These are phyloP conservation scores for Mycteria americana DNA, from an alignment of 2,797 vertebrate species.

Conservation along the genomic window DNA sequence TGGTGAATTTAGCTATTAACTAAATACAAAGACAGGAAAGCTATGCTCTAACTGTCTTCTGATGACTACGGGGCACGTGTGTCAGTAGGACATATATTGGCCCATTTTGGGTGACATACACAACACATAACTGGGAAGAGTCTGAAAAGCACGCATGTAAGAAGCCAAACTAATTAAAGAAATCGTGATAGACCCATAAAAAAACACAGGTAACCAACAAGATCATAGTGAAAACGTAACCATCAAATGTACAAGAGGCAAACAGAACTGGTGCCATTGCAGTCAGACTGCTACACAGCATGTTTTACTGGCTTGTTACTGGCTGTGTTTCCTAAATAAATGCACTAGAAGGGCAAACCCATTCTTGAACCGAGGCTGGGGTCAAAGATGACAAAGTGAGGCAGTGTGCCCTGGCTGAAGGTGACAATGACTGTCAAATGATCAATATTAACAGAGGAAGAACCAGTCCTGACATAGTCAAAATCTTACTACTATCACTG, in stretches of 20 bases:
- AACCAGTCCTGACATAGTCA: not conserved
- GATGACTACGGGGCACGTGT: fast-evolving
- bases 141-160: not conserved
- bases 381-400: not conserved
- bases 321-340: not conserved
- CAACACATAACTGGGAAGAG: not conserved
- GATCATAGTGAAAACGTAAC: fast-evolving
- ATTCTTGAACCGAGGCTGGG: not conserved
- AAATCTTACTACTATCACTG: not conserved
- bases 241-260: not conserved
- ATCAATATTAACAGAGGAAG: not conserved
- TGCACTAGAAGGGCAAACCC: not conserved
- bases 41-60: not conserved
- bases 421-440: not conserved
- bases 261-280: not conserved
- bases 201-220: not conserved
- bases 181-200: not conserved
- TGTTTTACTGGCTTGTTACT: not conserved
- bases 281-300: not conserved
- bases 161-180: not conserved
- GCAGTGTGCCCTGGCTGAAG: not conserved
- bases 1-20: not conserved
- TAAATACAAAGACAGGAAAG: not conserved
- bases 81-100: not conserved
- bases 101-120: not conserved